Evolutionary conservation across 2,888 invertebrate species (phyloP), one percentile per base, ranked within the genome.

Genomic region (Agonopterix alstromeriana): DNA sequence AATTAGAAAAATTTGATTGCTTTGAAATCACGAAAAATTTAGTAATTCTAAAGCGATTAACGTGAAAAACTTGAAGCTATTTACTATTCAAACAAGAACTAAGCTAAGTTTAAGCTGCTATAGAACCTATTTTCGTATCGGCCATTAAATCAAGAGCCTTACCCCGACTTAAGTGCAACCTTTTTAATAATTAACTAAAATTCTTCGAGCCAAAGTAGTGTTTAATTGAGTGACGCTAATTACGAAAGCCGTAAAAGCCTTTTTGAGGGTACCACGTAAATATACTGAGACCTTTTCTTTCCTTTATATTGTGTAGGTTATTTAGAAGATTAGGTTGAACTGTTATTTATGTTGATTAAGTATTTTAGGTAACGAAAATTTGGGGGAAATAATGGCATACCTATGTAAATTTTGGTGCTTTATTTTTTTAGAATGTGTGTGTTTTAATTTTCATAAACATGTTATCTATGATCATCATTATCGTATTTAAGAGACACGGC

Each of bases 141-240:
- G 27, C 27, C 27, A 27, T 27, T 43, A 43, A 48, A 36, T 45
- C 27, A 45, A 42, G 47, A 8, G 11, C 58, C 63, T 61, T 53
- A 56, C 56, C 53, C 62, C 60, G 57, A 61, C 72, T 77, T 79
- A 77, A 85, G 86, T 84, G 86, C 84, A 81, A 77, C 82, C 83
- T 82, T 81, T 84, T 88, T 83, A 86, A 86, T 85, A 77, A 86
- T 87, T 85, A 84, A 85, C 81, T 75, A 82, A 83, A 85, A 79
- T 82, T 82, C 82, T 77, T 75, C 71, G 65, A 66, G 63, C 71
- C 65, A 55, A 65, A 73, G 70, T 81, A 80, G 82, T 79, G 84
- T 70, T 80, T 88, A 86, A 87, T 83, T 88, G 88, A 85, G 82
- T 86, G 86, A 87, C 79, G 79, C 82, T 86, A 87, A 88, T 86